phyloP scores from a whole-genome alignment of 2,797 vertebrate species.

The Pangasius macronema region DNA sequence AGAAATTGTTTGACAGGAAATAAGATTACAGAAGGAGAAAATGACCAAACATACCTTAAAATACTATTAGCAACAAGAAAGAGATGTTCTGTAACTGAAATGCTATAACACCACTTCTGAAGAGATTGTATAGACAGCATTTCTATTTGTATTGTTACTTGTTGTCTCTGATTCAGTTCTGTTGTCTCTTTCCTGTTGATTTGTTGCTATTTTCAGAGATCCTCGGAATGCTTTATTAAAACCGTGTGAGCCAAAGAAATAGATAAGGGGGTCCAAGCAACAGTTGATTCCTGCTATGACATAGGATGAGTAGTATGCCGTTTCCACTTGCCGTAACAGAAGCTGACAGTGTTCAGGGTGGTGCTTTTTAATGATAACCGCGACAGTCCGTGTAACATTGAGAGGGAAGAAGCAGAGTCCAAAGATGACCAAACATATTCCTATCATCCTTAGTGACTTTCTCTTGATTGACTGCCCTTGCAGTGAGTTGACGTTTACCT shows the following conservation, averaged over 20 bases:
- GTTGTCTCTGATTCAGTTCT: conserved; percentile 61
- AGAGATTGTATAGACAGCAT: conserved; percentile 21
- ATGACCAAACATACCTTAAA: not conserved
- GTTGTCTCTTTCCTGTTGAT: conserved; percentile 28
- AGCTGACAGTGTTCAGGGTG: conserved; percentile 44
- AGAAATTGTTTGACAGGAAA: not conserved
- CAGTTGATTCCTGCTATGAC: conserved; percentile 70
- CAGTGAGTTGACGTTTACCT: conserved; percentile 60
- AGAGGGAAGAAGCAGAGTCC: conserved; percentile 71
- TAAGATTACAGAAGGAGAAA: not conserved
- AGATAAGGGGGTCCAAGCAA: conserved; percentile 71
- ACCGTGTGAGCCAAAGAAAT: conserved; percentile 66
- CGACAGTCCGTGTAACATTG: conserved; percentile 66
- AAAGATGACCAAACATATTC: conserved; percentile 70
- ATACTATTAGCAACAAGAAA: not conserved
- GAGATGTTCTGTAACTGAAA: not conserved
- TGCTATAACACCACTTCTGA: not conserved
- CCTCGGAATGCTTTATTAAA: conserved; percentile 60
- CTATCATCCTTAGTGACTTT: conserved; percentile 71
- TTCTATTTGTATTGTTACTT: conserved; percentile 47
- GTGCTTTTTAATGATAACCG: conserved; percentile 60
- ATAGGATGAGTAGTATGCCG: conserved; percentile 64
- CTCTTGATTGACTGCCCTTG: conserved; percentile 66
- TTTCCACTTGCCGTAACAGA: conserved; percentile 58
- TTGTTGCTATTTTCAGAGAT: conserved; percentile 53